Base-by-base conservation (phyloP, 2,888 invertebrate species). In the Stenotaenia linearis region DNA sequence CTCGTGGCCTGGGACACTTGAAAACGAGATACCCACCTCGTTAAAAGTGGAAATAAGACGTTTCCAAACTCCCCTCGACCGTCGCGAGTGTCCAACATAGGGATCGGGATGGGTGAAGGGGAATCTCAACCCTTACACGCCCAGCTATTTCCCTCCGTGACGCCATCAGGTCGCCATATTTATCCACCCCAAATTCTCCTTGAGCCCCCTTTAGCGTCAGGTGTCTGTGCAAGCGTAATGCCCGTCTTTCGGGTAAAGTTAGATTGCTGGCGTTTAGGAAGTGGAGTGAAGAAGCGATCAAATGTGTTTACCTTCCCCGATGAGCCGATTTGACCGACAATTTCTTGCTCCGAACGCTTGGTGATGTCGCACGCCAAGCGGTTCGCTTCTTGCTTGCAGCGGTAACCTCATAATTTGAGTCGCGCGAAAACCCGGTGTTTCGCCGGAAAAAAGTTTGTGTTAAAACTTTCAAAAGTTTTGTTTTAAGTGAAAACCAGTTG, bases 151-250 rank as follows among this genome's bases (percentile, higher is more conserved):
- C 75, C 75, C 75, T 21, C 32, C 25, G 18, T 75, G 28, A 32
- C 75, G 75, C 75, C 75, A 75, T 28, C 75, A 28, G 30, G 75
- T 30, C 75, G 75, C 75, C 75, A 75, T 75, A 75, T 75, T 75
- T 30, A 75, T 75, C 75, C 75, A 75, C 75, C 75, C 75, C 75
- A 75, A 69, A 25, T 69, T 28, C 69, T 25, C 10, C 9, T 69
- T 75, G 40, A 40, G 40, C 40, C 40, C 40, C 40, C 40, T 40
- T 40, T 40, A 4, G 32, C 32, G 32, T 32, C 32, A 32, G 32
- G 32, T 32, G 32, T 32, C 32, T 56, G 23, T 23, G 23, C 23
- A 56, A 4, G 56, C 56, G 4, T 6, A 56, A 32, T 32, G 9
- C 32, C 9, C 32, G 32, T 32, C 6, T 56, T 56, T 56, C 23